Conservation (phyloP, 2,888 invertebrate genomes). For the Athripsodes cinereus region DNA sequence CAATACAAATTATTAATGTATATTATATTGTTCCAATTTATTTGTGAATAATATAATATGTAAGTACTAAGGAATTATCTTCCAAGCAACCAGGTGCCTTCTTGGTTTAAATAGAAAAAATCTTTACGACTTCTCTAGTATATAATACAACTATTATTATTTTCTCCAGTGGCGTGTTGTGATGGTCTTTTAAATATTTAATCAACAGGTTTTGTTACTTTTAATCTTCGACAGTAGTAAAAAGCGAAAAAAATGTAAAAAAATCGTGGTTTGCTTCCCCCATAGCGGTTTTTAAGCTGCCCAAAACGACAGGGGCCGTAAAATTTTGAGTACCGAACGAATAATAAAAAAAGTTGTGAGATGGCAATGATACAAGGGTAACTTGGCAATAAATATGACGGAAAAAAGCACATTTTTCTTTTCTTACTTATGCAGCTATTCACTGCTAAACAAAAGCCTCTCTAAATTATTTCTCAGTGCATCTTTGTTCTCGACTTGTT, state of each 20-base stretch:
- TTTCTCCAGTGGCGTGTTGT: conserved; percentile 14
- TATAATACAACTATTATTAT: too few relatives aligned
- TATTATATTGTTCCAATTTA: too few relatives aligned
- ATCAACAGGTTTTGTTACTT: conserved; percentile 26
- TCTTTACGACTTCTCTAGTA: too few relatives aligned
- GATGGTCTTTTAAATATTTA: conserved; percentile 20
- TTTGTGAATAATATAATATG: too few relatives aligned
- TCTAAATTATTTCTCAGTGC: too few relatives aligned
- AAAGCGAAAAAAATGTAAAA: conserved; percentile 14
- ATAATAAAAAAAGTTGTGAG: not conserved
- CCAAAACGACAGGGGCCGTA: conserved; percentile 18
- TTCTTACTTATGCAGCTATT: conserved; percentile 5
- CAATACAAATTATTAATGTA: too few relatives aligned
- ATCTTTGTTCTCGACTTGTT: too few relatives aligned
- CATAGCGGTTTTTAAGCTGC: conserved; percentile 22
- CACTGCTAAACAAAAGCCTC: too few relatives aligned
- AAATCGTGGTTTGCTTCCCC: conserved; percentile 18
- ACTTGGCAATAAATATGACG: conserved; percentile 6
- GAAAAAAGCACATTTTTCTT: conserved; percentile 26
- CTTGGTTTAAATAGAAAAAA: too few relatives aligned
- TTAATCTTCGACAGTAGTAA: conserved; percentile 25
- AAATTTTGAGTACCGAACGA: conserved; percentile 23
- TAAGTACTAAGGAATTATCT: too few relatives aligned
- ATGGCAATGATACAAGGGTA: too few relatives aligned
- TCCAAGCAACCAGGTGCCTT: too few relatives aligned